phyloP scores from a whole-genome alignment of 2,888 invertebrate genomes.

The Rhagonycha lutea region DNA sequence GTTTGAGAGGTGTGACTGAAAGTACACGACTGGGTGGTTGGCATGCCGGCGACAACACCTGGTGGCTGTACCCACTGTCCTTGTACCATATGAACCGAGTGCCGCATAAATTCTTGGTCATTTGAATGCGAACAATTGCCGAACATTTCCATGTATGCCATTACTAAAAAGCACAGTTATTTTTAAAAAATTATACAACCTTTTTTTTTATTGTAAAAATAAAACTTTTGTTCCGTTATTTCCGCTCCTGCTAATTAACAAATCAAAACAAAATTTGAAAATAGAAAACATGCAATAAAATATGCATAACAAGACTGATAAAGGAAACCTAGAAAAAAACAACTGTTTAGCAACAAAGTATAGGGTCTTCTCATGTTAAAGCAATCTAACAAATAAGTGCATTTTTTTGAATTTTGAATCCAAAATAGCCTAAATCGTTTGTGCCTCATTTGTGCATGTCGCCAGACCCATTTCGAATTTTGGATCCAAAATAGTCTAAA shows the following conservation, averaged over 20 bases:
- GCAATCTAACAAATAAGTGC: too few species aligned
- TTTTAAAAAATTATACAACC: slow-evolving; percentile 14
- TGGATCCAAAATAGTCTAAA: too few species aligned
- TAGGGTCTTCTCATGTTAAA: not conserved
- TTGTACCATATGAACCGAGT: slow-evolving; percentile 75
- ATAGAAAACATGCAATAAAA: not conserved
- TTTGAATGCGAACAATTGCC: slow-evolving; percentile 85
- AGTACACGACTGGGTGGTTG: slow-evolving; percentile 64
- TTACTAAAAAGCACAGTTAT: slow-evolving; percentile 66
- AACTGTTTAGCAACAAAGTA: not conserved
- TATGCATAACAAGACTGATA: not conserved
- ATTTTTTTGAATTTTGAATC: too few species aligned
- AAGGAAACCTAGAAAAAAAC: not conserved
- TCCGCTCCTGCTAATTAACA: not conserved
- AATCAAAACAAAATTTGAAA: not conserved
- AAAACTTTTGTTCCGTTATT: not conserved
- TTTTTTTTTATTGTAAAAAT: not conserved
- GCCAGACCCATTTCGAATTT: too few species aligned
- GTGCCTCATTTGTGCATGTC: too few species aligned
- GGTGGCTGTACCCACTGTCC: slow-evolving; percentile 43
- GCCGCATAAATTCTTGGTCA: slow-evolving; percentile 78
- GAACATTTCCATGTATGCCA: slow-evolving; percentile 96
- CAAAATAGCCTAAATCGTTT: too few species aligned
- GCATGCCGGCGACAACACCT: slow-evolving; percentile 48
- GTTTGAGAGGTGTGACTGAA: slow-evolving; percentile 53